These are phyloP conservation scores for Grammomys surdaster DNA, from an alignment of 2,113 vertebrate genomes.

Conservation along the genomic window DNA sequence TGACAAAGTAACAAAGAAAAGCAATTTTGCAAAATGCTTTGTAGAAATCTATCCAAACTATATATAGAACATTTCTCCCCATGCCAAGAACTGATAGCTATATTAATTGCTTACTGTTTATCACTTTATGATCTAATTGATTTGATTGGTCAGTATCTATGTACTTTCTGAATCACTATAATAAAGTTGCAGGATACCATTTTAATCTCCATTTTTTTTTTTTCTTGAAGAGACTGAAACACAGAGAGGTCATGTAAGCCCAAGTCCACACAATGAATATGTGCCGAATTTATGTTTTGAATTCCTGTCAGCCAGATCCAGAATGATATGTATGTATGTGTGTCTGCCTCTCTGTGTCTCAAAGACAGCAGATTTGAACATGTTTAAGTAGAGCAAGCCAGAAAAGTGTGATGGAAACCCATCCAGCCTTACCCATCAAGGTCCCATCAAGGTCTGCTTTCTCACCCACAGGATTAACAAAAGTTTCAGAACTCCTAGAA, in stretches of 20 bases:
- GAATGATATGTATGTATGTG: not conserved
- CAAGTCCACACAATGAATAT: not conserved
- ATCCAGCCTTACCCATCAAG: not conserved
- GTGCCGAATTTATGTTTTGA: not conserved
- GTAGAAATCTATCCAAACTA: not conserved
- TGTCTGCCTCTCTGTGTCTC: not conserved
- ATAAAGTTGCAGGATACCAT: not conserved
- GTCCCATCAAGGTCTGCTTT: not conserved
- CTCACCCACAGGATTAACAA: not conserved
- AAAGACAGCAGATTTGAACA: not conserved
- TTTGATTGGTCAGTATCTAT: not conserved
- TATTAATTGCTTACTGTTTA: not conserved
- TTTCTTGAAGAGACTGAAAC: not conserved
- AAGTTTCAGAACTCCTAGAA: conserved; percentile 17
- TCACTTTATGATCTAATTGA: not conserved
- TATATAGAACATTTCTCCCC: not conserved
- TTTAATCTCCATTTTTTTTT: conserved; percentile 27
- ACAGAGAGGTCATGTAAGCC: not conserved
- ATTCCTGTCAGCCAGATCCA: not conserved
- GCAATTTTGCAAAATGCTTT: not conserved
- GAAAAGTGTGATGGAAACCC: not conserved
- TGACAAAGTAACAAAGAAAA: not conserved
- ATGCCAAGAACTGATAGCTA: not conserved
- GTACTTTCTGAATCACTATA: not conserved
- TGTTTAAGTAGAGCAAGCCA: not conserved